phyloP scores from a whole-genome alignment of 2,888 invertebrate species.

The Pristionchus japonicus region DNA sequence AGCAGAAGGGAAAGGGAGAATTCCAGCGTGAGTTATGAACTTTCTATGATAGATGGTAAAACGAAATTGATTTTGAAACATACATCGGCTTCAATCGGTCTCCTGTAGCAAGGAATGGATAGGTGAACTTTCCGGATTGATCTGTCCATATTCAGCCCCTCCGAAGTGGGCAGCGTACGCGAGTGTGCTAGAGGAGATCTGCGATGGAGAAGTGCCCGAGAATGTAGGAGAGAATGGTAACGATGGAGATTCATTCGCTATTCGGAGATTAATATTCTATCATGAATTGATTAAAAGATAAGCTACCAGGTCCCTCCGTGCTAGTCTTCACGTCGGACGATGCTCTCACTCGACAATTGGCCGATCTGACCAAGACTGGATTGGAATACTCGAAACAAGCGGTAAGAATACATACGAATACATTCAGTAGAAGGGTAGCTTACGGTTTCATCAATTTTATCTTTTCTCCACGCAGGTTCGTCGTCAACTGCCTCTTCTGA shows the following conservation, averaged over 20 bases:
- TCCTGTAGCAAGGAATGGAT: background rate
- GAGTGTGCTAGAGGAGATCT: slow-evolving; percentile 65
- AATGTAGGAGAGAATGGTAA: slow-evolving; percentile 51
- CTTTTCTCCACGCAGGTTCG: background rate
- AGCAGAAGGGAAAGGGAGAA: background rate
- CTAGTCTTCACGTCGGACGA: slow-evolving; percentile 67
- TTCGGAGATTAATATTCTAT: background rate
- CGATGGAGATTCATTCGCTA: no score
- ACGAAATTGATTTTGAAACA: no score
- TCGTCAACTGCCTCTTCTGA: slow-evolving; percentile 29
- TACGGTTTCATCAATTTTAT: background rate
- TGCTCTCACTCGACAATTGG: slow-evolving; percentile 62
- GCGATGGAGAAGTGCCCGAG: slow-evolving; percentile 44
- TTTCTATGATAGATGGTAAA: no score
- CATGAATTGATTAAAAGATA: background rate
- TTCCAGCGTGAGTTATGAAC: slow-evolving; percentile 11
- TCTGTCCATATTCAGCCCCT: slow-evolving; percentile 66
- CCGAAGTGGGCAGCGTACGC: slow-evolving; percentile 69
- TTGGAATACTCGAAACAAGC: slow-evolving; percentile 1
- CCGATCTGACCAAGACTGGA: slow-evolving; percentile 64
- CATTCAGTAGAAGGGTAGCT: no score
- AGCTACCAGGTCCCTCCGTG: slow-evolving; percentile 61
- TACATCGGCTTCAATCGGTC: background rate
- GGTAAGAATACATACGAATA: no score
- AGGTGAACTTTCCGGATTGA: no score